Conservation (phyloP, 2,797 vertebrate species). For the Phataginus tetradactyla region DNA sequence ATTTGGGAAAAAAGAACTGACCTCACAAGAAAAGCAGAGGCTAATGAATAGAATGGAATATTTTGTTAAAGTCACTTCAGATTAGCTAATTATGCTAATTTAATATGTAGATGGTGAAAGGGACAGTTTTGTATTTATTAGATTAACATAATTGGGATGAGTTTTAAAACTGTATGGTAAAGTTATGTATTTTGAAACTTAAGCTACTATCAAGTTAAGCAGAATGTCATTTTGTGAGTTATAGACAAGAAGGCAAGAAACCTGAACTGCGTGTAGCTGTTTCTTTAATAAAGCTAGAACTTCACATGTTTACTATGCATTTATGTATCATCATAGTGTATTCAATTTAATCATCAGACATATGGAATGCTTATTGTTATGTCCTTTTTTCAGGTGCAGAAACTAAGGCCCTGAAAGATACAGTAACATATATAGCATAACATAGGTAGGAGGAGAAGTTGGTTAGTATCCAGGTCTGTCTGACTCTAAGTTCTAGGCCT, state of each 20-base stretch:
- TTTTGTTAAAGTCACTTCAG: conserved; percentile 17
- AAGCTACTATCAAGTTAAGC: not conserved
- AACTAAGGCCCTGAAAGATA: not conserved
- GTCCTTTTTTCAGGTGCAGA: not conserved
- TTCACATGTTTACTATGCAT: not conserved
- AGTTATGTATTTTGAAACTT: not conserved
- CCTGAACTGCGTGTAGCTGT: not conserved
- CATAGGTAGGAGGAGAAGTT: not conserved
- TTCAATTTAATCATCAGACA: not conserved
- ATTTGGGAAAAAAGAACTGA: conserved; percentile 22
- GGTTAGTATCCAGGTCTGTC: not conserved
- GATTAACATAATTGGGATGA: not conserved
- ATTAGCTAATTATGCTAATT: conserved; percentile 41
- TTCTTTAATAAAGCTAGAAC: not conserved
- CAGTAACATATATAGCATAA: not conserved
- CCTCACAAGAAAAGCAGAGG: not conserved
- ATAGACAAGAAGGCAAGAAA: not conserved
- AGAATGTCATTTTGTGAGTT: not conserved
- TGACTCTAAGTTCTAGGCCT: not conserved
- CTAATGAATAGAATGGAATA: conserved; percentile 16
- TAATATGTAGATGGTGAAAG: conserved; percentile 1
- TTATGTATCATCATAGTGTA: not conserved
- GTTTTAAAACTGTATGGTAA: not conserved
- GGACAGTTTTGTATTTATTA: conserved; percentile 13
- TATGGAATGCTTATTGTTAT: not conserved